Evolutionary conservation across 2,113 vertebrate genomes (phyloP).

Genomic region (Diadophis punctatus): DNA sequence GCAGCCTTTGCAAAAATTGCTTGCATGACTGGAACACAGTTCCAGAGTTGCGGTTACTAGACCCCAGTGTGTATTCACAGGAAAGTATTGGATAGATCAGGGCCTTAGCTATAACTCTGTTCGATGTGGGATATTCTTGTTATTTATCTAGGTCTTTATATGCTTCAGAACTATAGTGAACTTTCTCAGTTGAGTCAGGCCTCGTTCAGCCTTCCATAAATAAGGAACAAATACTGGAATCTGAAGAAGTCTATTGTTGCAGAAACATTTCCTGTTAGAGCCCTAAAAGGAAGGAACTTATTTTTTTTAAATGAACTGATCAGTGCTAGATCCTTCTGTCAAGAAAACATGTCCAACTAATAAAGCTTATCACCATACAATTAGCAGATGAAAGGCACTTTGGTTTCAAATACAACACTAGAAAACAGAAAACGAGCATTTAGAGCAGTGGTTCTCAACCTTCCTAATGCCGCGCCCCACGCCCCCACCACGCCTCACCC

Average conservation of each 20-base stretch:
- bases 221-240: neutral
- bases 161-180: neutral
- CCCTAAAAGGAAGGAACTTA: neutral
- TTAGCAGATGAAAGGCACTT: constrained; percentile 32
- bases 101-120: neutral
- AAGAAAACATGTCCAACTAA: constrained; percentile 8
- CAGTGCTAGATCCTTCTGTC: neutral
- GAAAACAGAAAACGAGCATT: fast-evolving
- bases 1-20: neutral
- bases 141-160: neutral
- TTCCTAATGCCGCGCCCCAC: too few relatives aligned
- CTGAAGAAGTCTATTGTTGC: neutral
- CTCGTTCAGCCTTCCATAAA: neutral
- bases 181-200: neutral
- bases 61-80: neutral
- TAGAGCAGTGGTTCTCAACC: too few relatives aligned
- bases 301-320: neutral
- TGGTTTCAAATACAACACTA: neutral
- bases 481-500: too few relatives aligned
- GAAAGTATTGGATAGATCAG: neutral
- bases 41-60: neutral
- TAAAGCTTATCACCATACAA: neutral
- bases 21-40: neutral
- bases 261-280: neutral
- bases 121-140: neutral